Conservation (phyloP, 1,140 invertebrate genomes). For the Octopus bimaculoides region DNA sequence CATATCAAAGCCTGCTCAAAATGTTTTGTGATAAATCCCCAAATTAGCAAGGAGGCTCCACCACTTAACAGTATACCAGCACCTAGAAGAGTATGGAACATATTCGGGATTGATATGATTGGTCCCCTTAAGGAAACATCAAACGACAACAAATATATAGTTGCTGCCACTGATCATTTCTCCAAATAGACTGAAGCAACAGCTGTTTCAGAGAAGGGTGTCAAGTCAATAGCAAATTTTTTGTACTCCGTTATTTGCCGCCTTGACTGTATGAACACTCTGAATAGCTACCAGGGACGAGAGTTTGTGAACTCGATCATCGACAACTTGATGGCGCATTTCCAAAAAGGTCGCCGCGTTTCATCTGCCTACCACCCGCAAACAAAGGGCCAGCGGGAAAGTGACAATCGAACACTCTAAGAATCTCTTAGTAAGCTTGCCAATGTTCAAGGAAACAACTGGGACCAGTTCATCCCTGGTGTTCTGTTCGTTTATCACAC, state of each 20-base stretch:
- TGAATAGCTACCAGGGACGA: constrained; percentile 17
- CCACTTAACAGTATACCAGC: constrained; percentile 11
- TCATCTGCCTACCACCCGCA: background rate
- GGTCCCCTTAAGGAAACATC: background rate
- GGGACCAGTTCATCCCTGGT: background rate
- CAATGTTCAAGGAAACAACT: constrained; percentile 3
- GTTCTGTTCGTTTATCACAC: background rate
- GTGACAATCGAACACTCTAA: background rate
- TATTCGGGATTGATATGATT: constrained; percentile 11
- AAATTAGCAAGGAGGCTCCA: constrained; percentile 6
- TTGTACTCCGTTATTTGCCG: background rate
- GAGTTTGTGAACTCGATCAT: constrained; percentile 16
- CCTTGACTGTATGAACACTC: constrained; percentile 2
- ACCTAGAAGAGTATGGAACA: background rate
- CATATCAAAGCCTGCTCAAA: constrained; percentile 7
- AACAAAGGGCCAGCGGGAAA: background rate
- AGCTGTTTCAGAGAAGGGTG: constrained; percentile 13
- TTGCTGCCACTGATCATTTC: constrained; percentile 19
- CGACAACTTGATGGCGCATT: constrained; percentile 14
- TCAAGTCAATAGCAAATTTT: background rate
- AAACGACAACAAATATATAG: too few species aligned
- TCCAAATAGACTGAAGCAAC: constrained; percentile 13
- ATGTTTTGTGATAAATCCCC: constrained; percentile 11
- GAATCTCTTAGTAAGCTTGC: background rate
- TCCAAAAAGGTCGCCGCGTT: constrained; percentile 1